phyloP scores from a whole-genome alignment of 1,140 invertebrate genomes.

The Drosophila willistoni region DNA sequence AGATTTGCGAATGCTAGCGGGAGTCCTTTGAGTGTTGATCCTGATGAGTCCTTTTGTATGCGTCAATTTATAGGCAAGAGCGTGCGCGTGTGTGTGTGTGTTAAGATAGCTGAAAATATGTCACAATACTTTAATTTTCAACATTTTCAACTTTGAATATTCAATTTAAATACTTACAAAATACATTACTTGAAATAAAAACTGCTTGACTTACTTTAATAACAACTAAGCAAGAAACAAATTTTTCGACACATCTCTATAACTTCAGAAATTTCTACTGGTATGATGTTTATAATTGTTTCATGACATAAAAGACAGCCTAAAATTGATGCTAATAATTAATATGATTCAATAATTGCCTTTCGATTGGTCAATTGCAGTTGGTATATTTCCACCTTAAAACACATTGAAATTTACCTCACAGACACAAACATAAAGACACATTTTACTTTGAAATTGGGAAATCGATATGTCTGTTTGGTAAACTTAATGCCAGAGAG shows the following conservation, averaged over 20 bases:
- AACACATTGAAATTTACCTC: neutral
- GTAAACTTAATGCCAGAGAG: neutral
- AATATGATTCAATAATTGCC: neutral
- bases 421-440: too few species aligned
- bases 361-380: neutral
- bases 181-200: too few species aligned
- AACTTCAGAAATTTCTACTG: too few species aligned
- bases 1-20: constrained; percentile 24
- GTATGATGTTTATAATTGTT: too few species aligned
- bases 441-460: too few species aligned
- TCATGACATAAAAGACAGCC: too few species aligned
- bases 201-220: too few species aligned
- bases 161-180: too few species aligned
- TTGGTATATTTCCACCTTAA: neutral
- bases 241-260: too few species aligned
- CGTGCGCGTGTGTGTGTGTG: constrained; percentile 10
- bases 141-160: too few species aligned
- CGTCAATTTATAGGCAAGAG: neutral
- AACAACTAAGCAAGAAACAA: too few species aligned
- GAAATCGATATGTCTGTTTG: too few species aligned
- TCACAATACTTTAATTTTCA: neutral
- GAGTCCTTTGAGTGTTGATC: constrained; percentile 9
- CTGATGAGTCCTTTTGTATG: neutral
- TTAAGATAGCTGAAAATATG: neutral
- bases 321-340: neutral